These are phyloP conservation scores for Cyphomyrus plagiostoma DNA, from an alignment of 2,113 vertebrate genomes.

Conservation along the genomic window DNA sequence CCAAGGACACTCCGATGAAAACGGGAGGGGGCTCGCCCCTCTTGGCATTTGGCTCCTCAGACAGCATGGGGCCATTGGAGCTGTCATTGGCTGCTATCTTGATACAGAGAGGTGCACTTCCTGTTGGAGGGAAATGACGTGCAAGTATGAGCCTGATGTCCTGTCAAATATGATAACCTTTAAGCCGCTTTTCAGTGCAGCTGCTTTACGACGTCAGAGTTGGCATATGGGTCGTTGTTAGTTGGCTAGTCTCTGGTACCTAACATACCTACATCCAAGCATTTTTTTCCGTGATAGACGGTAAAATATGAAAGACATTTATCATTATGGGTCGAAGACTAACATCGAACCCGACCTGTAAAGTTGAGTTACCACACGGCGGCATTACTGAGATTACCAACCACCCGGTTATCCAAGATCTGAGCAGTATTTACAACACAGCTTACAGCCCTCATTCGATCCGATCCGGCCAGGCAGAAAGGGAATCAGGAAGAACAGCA, in stretches of 20 bases:
- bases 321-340: background rate
- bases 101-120: constrained; percentile 33
- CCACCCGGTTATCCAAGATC: background rate
- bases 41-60: constrained; percentile 14
- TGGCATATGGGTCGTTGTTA: background rate
- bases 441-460: background rate
- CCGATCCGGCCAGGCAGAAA: background rate
- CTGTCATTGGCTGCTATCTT: constrained; percentile 23
- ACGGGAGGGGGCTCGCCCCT: constrained; percentile 44
- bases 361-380: background rate
- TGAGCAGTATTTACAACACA: background rate
- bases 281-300: background rate
- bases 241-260: background rate
- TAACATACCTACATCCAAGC: background rate
- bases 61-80: constrained; percentile 19
- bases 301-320: background rate
- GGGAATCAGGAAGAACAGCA: background rate
- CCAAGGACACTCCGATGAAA: constrained; percentile 60
- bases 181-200: background rate
- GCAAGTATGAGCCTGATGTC: background rate
- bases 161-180: background rate
- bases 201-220: background rate
- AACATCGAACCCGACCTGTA: background rate
- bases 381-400: background rate
- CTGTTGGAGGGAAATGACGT: constrained; percentile 32